These are phyloP conservation scores for Bombus haemorrhoidalis DNA, from an alignment of 1,140 invertebrate species.

Conservation along the genomic window DNA sequence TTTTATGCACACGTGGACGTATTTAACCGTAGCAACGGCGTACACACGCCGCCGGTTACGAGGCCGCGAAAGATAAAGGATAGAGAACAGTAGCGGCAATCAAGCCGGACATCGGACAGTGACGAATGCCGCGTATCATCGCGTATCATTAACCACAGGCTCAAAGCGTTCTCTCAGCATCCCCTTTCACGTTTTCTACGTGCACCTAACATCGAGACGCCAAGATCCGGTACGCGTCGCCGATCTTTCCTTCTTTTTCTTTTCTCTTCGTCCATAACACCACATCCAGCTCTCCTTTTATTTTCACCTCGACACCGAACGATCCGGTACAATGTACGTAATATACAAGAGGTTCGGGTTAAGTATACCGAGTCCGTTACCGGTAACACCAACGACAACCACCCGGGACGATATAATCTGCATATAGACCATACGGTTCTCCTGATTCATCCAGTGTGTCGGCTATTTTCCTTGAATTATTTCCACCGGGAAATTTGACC, in stretches of 20 bases:
- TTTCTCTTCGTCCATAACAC: neutral
- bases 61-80: constrained; percentile 69
- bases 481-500: constrained; percentile 16
- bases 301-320: constrained; percentile 20
- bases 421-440: constrained; percentile 43
- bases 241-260: neutral
- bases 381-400: constrained; percentile 47
- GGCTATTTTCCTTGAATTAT: constrained; percentile 26
- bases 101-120: constrained; percentile 79
- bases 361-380: constrained; percentile 49
- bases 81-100: constrained; percentile 79
- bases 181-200: constrained; percentile 54
- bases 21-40: constrained; percentile 33
- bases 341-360: constrained; percentile 51
- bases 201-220: constrained; percentile 57
- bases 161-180: constrained; percentile 69
- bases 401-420: constrained; percentile 59
- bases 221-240: constrained; percentile 45
- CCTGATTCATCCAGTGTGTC: constrained; percentile 23
- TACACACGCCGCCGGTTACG: constrained; percentile 13
- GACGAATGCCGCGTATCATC: constrained; percentile 80
- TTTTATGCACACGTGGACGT: constrained; percentile 32
- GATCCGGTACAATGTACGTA: constrained; percentile 49
- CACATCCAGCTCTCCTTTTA: constrained; percentile 11
- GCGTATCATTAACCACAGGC: constrained; percentile 78